Evolutionary conservation across 2,797 vertebrate species (phyloP).

Genomic region (Cossypha caffra): DNA sequence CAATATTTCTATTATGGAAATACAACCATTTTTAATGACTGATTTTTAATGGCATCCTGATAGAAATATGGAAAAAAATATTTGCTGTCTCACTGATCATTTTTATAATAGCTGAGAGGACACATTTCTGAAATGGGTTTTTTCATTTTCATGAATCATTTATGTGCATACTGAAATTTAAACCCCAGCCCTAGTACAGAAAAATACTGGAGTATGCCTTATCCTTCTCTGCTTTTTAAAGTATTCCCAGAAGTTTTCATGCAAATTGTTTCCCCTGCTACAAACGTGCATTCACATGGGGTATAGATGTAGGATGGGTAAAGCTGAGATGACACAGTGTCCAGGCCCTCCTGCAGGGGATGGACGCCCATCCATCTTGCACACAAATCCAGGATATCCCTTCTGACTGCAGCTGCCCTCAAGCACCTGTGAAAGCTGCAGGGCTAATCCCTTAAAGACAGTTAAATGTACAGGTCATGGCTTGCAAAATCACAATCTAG

Average conservation of each 20-base stretch:
- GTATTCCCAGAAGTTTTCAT: background rate
- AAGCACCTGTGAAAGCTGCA: background rate
- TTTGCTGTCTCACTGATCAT: background rate
- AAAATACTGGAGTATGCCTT: background rate
- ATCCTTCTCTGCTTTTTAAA: background rate
- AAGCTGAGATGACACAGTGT: background rate
- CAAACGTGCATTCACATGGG: rapidly evolving
- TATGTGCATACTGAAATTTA: background rate
- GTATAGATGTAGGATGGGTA: background rate
- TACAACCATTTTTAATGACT: background rate
- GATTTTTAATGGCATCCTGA: background rate
- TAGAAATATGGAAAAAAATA: background rate
- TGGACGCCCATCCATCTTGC: background rate
- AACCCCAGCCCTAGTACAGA: background rate
- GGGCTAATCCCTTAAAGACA: background rate
- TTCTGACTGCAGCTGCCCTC: background rate
- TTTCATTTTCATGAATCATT: background rate
- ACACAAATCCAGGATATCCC: background rate
- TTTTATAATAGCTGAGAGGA: background rate
- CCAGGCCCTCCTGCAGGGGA: background rate
- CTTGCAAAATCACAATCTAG: background rate
- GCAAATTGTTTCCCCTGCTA: background rate
- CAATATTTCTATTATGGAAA: background rate
- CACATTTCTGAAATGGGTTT: background rate
- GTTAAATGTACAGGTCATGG: background rate